phyloP scores from a whole-genome alignment of 2,797 vertebrate species.

The Steatocranus sp. region DNA sequence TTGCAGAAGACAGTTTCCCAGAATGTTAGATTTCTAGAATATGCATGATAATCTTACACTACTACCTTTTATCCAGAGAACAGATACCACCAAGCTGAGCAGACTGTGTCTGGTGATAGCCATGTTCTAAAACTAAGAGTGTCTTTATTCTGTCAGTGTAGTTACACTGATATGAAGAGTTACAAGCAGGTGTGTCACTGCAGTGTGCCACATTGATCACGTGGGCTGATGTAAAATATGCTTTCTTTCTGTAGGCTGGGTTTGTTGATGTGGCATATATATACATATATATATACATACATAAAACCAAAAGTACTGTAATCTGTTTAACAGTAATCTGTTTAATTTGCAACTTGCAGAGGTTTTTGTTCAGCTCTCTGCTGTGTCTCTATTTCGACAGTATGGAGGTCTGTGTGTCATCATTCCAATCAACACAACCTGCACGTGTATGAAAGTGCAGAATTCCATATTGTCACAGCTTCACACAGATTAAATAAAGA shows the following conservation, averaged over 20 bases:
- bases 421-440: not conserved
- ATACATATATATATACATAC: too few species aligned
- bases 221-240: not conserved
- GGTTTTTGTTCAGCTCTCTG: not conserved
- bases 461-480: not conserved
- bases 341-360: not conserved
- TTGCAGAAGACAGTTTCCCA: not conserved
- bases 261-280: too few species aligned
- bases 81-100: not conserved
- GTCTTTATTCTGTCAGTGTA: not conserved
- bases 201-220: rapidly evolving
- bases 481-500: not conserved
- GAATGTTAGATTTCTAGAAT: not conserved
- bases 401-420: rapidly evolving
- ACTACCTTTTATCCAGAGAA: not conserved
- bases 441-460: not conserved
- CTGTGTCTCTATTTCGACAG: rapidly evolving
- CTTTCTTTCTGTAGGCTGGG: not conserved
- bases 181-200: not conserved
- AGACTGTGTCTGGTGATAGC: not conserved
- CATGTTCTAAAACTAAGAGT: not conserved
- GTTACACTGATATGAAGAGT: not conserved
- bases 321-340: rapidly evolving
- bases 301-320: not conserved
- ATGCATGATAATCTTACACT: rapidly evolving